Conservation (phyloP, 2,797 vertebrate genomes). For the Mus minutoides region DNA sequence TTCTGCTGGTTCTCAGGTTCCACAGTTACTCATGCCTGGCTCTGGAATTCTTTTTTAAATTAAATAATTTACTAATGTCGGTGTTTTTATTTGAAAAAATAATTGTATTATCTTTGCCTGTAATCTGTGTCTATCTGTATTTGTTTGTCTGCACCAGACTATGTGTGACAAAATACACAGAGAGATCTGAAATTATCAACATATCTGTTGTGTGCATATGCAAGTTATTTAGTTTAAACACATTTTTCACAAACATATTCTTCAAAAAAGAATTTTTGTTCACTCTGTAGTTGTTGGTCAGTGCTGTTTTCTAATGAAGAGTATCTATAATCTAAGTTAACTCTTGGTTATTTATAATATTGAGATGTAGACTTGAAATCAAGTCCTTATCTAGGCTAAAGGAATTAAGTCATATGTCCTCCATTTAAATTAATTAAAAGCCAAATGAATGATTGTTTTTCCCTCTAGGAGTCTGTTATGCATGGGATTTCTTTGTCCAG, state of each 20-base stretch:
- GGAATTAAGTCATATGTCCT: background rate
- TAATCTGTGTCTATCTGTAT: background rate
- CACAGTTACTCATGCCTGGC: background rate
- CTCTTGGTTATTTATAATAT: conserved; percentile 56
- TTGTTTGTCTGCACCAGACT: background rate
- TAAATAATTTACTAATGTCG: conserved; percentile 42
- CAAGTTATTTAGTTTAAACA: background rate
- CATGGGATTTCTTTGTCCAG: background rate
- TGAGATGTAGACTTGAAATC: background rate
- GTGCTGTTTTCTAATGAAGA: background rate
- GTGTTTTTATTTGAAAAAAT: conserved; percentile 47
- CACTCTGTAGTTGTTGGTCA: conserved; percentile 42
- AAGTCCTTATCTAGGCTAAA: conserved; percentile 33
- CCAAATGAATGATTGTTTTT: background rate
- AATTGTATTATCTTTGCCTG: background rate
- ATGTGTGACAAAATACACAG: background rate
- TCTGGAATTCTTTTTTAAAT: background rate
- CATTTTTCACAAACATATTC: conserved; percentile 57
- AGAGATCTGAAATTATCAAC: background rate
- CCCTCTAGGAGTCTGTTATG: background rate
- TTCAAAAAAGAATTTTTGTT: conserved; percentile 65
- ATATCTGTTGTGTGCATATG: background rate
- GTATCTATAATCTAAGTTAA: conserved; percentile 40
- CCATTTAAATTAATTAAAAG: conserved; percentile 56
- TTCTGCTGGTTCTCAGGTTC: background rate